These are phyloP conservation scores for Eudyptes chrysolophus DNA, from an alignment of 2,113 vertebrate genomes.

Conservation along the genomic window DNA sequence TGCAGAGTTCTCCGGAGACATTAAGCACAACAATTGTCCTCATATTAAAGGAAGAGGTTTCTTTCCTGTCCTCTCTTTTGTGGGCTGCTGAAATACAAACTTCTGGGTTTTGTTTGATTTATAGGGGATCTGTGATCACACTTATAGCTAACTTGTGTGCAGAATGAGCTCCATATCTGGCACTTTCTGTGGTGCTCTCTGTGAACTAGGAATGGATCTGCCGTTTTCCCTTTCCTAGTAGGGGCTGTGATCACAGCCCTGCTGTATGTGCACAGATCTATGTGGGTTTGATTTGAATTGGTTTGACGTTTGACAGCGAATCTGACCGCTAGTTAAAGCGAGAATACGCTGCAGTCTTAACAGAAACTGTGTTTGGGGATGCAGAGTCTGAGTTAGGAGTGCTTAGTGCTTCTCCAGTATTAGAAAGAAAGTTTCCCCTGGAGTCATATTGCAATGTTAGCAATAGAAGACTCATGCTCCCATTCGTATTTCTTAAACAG, in stretches of 20 bases:
- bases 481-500: slow-evolving; percentile 69
- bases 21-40: background rate
- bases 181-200: background rate
- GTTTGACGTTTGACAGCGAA: background rate
- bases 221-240: background rate
- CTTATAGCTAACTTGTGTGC: background rate
- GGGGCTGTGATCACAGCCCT: background rate
- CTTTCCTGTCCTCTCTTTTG: background rate
- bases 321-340: background rate
- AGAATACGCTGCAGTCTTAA: background rate
- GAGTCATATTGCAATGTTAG: background rate
- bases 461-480: background rate
- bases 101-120: background rate
- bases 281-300: background rate
- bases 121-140: background rate
- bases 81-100: background rate
- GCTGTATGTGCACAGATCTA: background rate
- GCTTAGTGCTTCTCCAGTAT: background rate
- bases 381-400: background rate
- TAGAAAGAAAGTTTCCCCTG: background rate
- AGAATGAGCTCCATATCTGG: background rate
- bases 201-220: background rate
- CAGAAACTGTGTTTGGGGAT: background rate
- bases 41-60: background rate
- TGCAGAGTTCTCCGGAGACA: background rate